These are phyloP conservation scores for Hirtodrosophila cameraria DNA, from an alignment of 2,888 invertebrate species.

Conservation along the genomic window DNA sequence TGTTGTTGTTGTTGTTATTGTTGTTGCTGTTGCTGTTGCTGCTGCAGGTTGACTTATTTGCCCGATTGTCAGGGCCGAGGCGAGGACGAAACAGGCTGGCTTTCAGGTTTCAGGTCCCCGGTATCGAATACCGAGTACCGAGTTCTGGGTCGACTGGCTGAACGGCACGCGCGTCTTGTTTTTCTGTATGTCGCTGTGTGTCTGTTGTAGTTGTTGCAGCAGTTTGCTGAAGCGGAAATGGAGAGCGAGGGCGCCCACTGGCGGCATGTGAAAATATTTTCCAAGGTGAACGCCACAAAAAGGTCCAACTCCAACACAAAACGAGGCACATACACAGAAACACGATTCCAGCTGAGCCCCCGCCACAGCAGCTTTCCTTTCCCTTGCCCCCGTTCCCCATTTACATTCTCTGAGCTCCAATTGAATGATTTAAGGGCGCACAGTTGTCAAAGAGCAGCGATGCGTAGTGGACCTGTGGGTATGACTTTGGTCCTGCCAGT, in stretches of 20 bases:
- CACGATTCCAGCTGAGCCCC: conserved; percentile 65
- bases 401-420: conserved; percentile 37
- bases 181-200: conserved; percentile 52
- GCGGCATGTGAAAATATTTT: conserved; percentile 73
- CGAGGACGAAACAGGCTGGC: conserved; percentile 39
- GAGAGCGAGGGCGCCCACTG: conserved; percentile 53
- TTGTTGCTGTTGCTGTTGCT: conserved; percentile 32
- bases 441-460: conserved; percentile 78
- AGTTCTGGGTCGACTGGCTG: conserved; percentile 36
- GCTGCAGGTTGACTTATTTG: conserved; percentile 66
- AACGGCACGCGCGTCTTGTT: conserved; percentile 77
- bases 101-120: conserved; percentile 19
- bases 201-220: conserved; percentile 48
- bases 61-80: conserved; percentile 43
- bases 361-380: conserved; percentile 31
- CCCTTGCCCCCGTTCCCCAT: conserved; percentile 7
- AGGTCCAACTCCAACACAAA: conserved; percentile 53
- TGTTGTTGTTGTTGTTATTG: conserved; percentile 41
- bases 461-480: conserved; percentile 60
- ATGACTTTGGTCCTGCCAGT: conserved; percentile 42
- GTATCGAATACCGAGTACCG: conserved; percentile 19
- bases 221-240: conserved; percentile 68
- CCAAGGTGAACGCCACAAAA: conserved; percentile 75
- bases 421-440: conserved; percentile 76
- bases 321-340: conserved; percentile 40